These are phyloP conservation scores for Hyaena hyaena DNA, from an alignment of 2,113 vertebrate genomes.

Conservation along the genomic window DNA sequence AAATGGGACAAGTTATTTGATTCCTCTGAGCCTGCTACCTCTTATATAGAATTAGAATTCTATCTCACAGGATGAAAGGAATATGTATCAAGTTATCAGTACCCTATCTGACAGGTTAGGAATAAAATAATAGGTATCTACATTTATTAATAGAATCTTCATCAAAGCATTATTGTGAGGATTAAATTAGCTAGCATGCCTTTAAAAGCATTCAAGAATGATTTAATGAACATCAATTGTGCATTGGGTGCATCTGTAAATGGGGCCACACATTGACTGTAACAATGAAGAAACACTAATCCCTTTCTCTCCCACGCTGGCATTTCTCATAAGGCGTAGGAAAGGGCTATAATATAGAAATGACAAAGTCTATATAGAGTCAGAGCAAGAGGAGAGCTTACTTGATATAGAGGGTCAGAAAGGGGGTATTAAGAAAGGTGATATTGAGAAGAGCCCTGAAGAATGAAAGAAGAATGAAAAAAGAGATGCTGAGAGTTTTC, in stretches of 20 bases:
- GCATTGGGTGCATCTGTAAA: not conserved
- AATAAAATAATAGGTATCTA: not conserved
- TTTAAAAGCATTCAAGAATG: not conserved
- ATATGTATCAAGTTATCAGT: not conserved
- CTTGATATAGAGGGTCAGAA: not conserved
- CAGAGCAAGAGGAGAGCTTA: not conserved
- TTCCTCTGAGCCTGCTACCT: not conserved
- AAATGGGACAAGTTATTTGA: not conserved
- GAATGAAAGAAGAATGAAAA: not conserved
- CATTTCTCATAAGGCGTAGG: not conserved
- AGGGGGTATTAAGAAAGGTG: not conserved
- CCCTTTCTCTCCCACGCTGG: not conserved
- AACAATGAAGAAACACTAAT: not conserved
- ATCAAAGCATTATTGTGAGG: not conserved
- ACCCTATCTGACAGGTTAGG: not conserved
- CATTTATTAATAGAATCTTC: not conserved
- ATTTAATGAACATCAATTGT: not conserved
- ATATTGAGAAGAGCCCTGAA: not conserved
- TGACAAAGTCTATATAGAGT: not conserved
- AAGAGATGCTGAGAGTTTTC: not conserved
- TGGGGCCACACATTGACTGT: too few relatives aligned
- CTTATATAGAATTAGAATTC: not conserved
- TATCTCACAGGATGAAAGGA: not conserved
- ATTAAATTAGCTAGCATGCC: not conserved
- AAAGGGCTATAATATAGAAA: not conserved